Percentiles rank a stretch among this genome's conserved stretches.
These are phyloP conservation scores for Drosophila histrio DNA, from an alignment of 2,888 invertebrate genomes.

Conservation along the genomic window DNA sequence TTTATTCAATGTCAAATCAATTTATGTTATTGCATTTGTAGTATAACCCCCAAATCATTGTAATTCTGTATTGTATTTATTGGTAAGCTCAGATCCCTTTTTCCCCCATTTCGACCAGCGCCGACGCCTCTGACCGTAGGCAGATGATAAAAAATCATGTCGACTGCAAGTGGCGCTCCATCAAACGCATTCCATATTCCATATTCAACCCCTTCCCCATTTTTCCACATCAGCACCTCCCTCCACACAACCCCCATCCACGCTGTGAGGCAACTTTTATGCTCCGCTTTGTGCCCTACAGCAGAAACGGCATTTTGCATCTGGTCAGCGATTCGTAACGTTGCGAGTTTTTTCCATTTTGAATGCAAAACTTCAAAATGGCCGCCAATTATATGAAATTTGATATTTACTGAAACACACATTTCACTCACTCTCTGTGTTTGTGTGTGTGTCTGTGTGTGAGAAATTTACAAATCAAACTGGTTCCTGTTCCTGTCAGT, in stretches of 20 bases:
- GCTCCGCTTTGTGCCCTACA: conserved; percentile 29
- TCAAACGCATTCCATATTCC: conserved; percentile 35
- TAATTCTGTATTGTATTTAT: no score
- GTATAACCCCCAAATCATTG: no score
- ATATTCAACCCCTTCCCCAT: background rate
- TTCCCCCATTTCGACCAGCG: background rate
- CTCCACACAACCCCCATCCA: background rate
- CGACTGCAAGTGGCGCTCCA: conserved; percentile 48
- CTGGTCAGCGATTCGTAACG: conserved; percentile 46
- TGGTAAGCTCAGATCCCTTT: no score
- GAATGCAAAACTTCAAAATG: conserved; percentile 61
- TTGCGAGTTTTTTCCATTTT: conserved; percentile 41
- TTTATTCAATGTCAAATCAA: no score
- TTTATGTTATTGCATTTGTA: no score
- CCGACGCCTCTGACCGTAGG: conserved; percentile 30
- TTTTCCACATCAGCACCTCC: background rate
- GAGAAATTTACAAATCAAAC: conserved; percentile 44
- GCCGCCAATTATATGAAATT: conserved; percentile 75
- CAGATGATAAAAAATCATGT: conserved; percentile 39
- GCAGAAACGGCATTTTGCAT: conserved; percentile 49
- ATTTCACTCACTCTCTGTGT: background rate
- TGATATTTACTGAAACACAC: conserved; percentile 52
- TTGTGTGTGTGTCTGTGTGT: conserved; percentile 18
- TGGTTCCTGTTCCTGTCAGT: conserved; percentile 56
- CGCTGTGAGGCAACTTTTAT: background rate